A percentile compares a stretch with the other conserved stretches of the same genome.
Conservation (phyloP, 1,140 invertebrate species). For the Caerostris darwini region DNA sequence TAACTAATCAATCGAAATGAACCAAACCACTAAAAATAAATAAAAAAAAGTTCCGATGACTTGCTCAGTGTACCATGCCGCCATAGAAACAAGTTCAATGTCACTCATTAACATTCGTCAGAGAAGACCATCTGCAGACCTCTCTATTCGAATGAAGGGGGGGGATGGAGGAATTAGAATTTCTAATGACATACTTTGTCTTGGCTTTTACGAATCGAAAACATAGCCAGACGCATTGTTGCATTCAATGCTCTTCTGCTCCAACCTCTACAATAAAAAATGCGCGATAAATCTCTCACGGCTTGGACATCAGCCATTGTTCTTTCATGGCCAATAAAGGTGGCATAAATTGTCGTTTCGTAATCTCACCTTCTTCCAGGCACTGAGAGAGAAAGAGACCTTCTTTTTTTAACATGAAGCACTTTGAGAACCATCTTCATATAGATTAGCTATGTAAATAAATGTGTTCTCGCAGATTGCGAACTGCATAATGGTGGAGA, state of each 20-base stretch:
- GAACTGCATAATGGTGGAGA: neutral
- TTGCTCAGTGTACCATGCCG: neutral
- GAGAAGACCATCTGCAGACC: neutral
- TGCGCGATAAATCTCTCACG: neutral
- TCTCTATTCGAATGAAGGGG: neutral
- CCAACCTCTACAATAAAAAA: neutral
- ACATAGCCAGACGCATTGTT: neutral
- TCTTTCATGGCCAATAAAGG: neutral
- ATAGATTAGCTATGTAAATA: slow-evolving; percentile 10
- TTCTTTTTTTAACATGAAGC: neutral
- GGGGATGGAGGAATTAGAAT: neutral
- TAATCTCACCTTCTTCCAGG: neutral
- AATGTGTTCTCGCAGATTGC: neutral
- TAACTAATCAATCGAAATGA: neutral
- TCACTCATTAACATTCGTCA: slow-evolving; percentile 2
- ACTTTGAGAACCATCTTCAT: neutral
- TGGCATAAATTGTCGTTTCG: slow-evolving; percentile 2
- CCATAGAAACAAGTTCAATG: slow-evolving; percentile 1
- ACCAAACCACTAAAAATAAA: neutral
- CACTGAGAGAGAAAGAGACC: neutral
- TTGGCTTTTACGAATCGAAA: neutral
- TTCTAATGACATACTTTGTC: slow-evolving; percentile 26
- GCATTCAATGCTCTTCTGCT: neutral
- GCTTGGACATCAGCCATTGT: slow-evolving; percentile 17
- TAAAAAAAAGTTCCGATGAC: neutral